A percentile compares a stretch with the other conserved stretches of the same genome.
These are phyloP conservation scores for Sinocyclocheilus rhinocerous DNA, from an alignment of 2,113 vertebrate species.

Conservation along the genomic window DNA sequence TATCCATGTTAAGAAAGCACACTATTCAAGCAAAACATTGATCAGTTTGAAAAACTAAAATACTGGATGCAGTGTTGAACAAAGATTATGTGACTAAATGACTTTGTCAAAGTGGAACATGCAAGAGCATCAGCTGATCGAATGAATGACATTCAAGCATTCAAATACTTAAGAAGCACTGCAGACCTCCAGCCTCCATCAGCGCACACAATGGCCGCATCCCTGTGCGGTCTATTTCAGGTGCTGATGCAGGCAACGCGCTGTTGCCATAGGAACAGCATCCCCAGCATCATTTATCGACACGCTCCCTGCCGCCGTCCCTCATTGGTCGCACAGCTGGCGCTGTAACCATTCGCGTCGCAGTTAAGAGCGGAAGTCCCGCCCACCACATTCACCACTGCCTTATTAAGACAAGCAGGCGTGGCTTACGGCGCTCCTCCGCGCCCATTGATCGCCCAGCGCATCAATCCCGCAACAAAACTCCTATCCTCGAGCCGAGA, in stretches of 20 bases:
- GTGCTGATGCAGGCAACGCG: conserved; percentile 41
- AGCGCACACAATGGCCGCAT: conserved; percentile 7
- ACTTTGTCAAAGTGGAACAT: no score
- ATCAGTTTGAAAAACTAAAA: background rate
- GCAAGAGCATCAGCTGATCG: background rate
- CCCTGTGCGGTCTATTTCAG: conserved; percentile 49
- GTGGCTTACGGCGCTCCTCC: conserved; percentile 34
- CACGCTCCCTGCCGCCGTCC: conserved; percentile 58
- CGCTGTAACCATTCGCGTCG: conserved; percentile 58
- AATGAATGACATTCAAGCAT: background rate
- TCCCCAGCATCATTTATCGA: conserved; percentile 67
- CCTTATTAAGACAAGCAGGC: conserved; percentile 8
- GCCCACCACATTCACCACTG: conserved; percentile 5
- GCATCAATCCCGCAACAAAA: conserved; percentile 39
- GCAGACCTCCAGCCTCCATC: background rate
- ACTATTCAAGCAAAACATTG: background rate
- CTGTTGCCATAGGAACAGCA: conserved; percentile 77
- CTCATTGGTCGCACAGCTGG: conserved; percentile 65
- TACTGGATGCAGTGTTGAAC: background rate
- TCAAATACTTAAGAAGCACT: background rate
- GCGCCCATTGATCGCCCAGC: conserved; percentile 51
- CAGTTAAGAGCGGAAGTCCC: conserved; percentile 39
- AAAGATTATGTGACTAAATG: no score
- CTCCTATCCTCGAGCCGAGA: conserved; percentile 73
- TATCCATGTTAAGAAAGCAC: background rate